Evolutionary conservation across 2,797 vertebrate genomes (phyloP), one percentile per base, ranked within the genome.

Genomic region (Distichodus sexfasciatus): DNA sequence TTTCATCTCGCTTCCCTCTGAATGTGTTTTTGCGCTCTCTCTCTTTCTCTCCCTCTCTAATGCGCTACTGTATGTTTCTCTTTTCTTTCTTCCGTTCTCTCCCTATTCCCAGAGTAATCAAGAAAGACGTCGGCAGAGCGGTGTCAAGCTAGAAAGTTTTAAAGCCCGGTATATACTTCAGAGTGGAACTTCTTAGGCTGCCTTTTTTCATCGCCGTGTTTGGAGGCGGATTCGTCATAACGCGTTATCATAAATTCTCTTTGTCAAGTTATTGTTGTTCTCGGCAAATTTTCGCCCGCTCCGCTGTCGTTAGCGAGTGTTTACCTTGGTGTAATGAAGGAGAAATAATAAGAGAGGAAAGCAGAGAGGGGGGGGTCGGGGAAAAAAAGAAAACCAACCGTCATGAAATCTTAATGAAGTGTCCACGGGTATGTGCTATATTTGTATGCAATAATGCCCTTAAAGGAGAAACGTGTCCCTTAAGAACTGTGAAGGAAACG

Each of bases 401-500:
- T 78, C 36, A 65, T 76, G 36, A 75, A 76, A 79, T 76, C 66
- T 73, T 75, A 75, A 73, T 79, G 66, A 73, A 61, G 46, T 35
- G 51, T 76, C 61, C 73, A 72, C 6, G 73, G 55, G 55, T 70
- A 60, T 54, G 23, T 66, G 61, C 71, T 72, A 36, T 71, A 64
- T 67, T 54, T 35, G 38, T 68, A 46, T 8, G 11, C 19, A n/a
- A 29, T 48, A 28, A 33, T 29, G 64, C 36, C 65, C 57, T 65
- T 62, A 63, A 55, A 73, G 38, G 43, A 64, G 21, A 38, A 15
- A 54, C 58, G 41, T 57, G 11, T 62, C 48, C 63, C 48, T 57
- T 55, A 43, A 48, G 46, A 75, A 60, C 38, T 35, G 36, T 35
- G 21, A 44, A 63, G 47, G 31, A 69, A 15, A 59, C 35, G n/a